Percentiles rank a stretch among this genome's conserved stretches.
Conservation (phyloP, 2,888 invertebrate genomes). For the Vesta saturnalis region DNA sequence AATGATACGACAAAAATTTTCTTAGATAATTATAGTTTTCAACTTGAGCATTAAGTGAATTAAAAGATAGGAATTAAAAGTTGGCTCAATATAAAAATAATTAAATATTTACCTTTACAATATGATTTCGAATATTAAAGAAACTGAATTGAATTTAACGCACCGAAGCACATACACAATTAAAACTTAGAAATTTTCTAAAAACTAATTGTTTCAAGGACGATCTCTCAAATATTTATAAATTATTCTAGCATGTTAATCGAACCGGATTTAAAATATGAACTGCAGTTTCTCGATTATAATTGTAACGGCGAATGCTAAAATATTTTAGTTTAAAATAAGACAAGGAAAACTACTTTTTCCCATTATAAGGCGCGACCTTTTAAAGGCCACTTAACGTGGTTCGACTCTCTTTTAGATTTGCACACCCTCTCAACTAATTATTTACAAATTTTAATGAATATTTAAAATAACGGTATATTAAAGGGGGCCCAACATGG, state of each 20-base stretch:
- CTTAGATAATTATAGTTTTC: no score
- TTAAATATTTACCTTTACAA: background rate
- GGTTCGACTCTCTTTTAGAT: conserved; percentile 30
- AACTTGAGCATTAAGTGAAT: no score
- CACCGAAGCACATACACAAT: conserved; percentile 4
- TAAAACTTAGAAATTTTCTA: conserved; percentile 5
- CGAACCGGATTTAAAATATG: conserved; percentile 22
- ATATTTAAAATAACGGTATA: background rate
- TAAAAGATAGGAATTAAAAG: no score
- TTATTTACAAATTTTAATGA: background rate
- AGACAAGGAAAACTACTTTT: conserved; percentile 40
- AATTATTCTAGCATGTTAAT: background rate
- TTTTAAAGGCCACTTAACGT: conserved; percentile 35
- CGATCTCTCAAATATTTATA: conserved; percentile 3
- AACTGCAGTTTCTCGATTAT: conserved; percentile 22
- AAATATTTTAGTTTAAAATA: conserved; percentile 34
- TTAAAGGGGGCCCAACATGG: conserved; percentile 10
- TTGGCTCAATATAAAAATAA: no score
- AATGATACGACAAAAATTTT: background rate
- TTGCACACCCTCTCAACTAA: conserved; percentile 35
- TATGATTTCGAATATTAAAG: conserved; percentile 4
- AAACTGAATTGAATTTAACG: conserved; percentile 9
- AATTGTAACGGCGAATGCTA: conserved; percentile 30
- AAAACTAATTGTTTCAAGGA: conserved; percentile 15
- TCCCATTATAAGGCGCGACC: conserved; percentile 36